Evolutionary conservation across 64 coral and sea anemone genomes (phyloP), one percentile per base, ranked within the genome.

Genomic region (Cladopsammia gracilis): DNA sequence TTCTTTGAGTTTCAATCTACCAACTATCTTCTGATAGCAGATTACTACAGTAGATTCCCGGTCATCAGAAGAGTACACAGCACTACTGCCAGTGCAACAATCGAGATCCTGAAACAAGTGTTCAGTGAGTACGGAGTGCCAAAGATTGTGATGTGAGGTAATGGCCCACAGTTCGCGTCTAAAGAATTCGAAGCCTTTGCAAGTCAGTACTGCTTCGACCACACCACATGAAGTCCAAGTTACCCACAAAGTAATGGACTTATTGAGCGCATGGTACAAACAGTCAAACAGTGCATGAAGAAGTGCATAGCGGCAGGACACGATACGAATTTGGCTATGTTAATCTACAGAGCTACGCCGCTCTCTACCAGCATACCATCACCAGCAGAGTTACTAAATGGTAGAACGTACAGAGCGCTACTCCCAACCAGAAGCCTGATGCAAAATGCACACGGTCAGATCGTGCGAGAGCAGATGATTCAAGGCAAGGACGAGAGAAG

Each of bases 101-200:
- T 77, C 16, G 77, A 95, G 18, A 42, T 73, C 52, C 72, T 91
- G 19, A 95, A 91, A 64, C 81, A 77, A 25, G 88, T 96, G 52
- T 91, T 95, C 59, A 89, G 88, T 6, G 82, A 95, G 57, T 64
- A 95, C 75, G 88, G 83, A 64, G 79, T 91, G 11, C 89, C 94
- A 19, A 62, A 82, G 45, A 75, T n/a, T 3, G 19, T 90, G n/a
- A 43, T 90, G 48, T 85, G 81, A 25, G 93, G 81, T 18, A 95
- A 90, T 19, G 88, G 72, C 18, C 80, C 59, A 1, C 88, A 78
- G 13, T 90, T 90, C 64, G 46, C 24, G 25, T 86, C 79, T 46
- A 62, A 58, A 25, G 88, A 95, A 19, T 90, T 95, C 26, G 42
- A 61, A 58, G 57, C 4, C 26, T 90, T 95, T 61, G 84, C 71